Conservation (phyloP, 2,113 vertebrate genomes). For the Gobio gobio region DNA sequence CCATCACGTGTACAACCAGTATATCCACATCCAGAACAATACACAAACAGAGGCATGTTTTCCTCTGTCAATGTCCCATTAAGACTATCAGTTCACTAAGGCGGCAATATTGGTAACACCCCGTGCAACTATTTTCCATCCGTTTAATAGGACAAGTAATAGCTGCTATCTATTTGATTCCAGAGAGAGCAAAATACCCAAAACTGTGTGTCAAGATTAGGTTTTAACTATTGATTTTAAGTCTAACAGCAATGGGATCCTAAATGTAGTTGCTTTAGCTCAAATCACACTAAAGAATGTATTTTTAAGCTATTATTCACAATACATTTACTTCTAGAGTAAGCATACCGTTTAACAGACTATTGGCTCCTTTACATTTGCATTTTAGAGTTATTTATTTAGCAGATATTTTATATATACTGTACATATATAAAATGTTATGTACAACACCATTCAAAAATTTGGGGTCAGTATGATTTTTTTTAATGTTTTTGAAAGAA, state of each 20-base stretch:
- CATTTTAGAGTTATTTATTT: background rate
- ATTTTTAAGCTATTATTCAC: background rate
- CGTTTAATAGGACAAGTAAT: background rate
- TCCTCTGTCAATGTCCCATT: background rate
- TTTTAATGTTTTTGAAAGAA: too few relatives aligned
- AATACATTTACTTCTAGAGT: background rate
- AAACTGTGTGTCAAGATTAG: background rate
- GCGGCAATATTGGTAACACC: background rate
- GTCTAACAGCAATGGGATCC: background rate
- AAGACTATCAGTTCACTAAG: background rate
- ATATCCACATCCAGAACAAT: background rate
- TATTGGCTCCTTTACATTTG: background rate
- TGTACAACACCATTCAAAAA: background rate
- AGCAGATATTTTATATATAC: background rate
- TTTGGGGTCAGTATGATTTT: too few relatives aligned
- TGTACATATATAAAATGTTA: background rate
- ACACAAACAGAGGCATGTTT: background rate
- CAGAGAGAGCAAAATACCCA: background rate
- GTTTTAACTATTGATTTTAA: background rate
- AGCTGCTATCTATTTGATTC: background rate
- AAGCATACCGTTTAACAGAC: background rate
- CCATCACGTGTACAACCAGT: background rate
- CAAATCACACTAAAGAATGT: background rate
- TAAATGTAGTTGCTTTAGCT: background rate
- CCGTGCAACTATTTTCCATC: background rate